phyloP scores from a whole-genome alignment of 2,888 invertebrate species.

The Cactoblastis cactorum region DNA sequence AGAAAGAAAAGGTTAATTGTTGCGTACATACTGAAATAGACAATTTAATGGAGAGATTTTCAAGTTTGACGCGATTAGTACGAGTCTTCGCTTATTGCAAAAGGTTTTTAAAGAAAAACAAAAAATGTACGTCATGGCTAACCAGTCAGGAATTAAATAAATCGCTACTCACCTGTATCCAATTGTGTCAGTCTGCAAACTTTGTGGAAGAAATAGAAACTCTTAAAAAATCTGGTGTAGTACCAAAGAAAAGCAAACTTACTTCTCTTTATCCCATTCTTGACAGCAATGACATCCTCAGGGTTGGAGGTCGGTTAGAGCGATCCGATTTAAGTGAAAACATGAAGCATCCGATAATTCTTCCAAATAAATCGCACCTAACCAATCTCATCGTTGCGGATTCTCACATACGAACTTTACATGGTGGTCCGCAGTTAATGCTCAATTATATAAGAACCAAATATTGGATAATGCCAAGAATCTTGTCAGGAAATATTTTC shows the following conservation, averaged over 20 bases:
- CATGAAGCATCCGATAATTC: constrained; percentile 26
- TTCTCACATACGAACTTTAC: constrained; percentile 23
- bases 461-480: constrained; percentile 31
- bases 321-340: constrained; percentile 14
- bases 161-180: constrained; percentile 17
- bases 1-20: background rate
- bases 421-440: constrained; percentile 28
- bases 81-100: constrained; percentile 21
- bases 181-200: constrained; percentile 12
- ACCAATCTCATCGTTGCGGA: constrained; percentile 12
- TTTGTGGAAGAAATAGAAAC: constrained; percentile 15
- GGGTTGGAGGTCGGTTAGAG: constrained; percentile 22
- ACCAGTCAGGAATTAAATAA: constrained; percentile 12
- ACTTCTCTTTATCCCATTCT: constrained; percentile 20
- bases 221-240: background rate
- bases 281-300: constrained; percentile 21
- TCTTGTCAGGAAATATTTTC: no score
- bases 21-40: no score
- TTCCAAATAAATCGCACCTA: constrained; percentile 1
- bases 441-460: constrained; percentile 22
- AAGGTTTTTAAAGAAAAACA: constrained; percentile 15
- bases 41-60: constrained; percentile 17
- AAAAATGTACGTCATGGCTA: background rate
- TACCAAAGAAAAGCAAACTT: constrained; percentile 10
- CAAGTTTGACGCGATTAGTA: constrained; percentile 16